Evolutionary conservation across 2,888 invertebrate genomes (phyloP), one percentile per base, ranked within the genome.

Genomic region (Drosophila peninsularis): DNA sequence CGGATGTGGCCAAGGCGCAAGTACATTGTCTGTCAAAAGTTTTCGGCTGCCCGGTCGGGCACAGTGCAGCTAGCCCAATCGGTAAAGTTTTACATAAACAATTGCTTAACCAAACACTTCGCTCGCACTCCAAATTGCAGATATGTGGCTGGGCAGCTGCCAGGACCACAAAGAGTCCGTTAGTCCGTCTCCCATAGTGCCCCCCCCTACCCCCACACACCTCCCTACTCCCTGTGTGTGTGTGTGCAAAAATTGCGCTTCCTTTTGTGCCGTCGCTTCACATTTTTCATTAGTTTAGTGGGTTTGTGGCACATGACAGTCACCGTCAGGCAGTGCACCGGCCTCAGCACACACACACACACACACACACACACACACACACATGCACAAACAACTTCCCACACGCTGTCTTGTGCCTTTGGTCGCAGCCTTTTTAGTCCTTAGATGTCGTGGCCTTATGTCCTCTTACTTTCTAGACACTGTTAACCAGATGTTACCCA

Each of bases 251-350:
- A 84, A 82, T 88, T 88, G 89, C 78, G 87, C 83, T 86, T 88
- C 82, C 83, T 88, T 87, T 87, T 90, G 89, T 88, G 82, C 74
- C 81, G 84, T 85, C 75, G 77, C 75, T 87, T 83, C 76, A 86
- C 89, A 84, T 90, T 89, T 89, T 89, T 88, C 90, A 90, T 90
- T 90, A 90, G 87, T 90, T 91, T 91, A 90, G 91, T 90, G 91
- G 90, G 90, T 90, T 90, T 91, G 90, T 90, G 90, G 90, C 88
- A 90, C 90, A 90, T 90, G 90, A 91, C 90, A 90, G 90, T 90
- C 90, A 88, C 90, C 90, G 90, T 88, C 83, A 85, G 82, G 83
- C 88, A 82, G 65, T 65, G 72, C 80, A 80, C 76, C 72, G 69
- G 71, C 72, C 77, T 67, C 58, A 70, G 42, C 27, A 71, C 60